These are phyloP conservation scores for Eulithis prunata DNA, from an alignment of 2,888 invertebrate genomes.

Conservation along the genomic window DNA sequence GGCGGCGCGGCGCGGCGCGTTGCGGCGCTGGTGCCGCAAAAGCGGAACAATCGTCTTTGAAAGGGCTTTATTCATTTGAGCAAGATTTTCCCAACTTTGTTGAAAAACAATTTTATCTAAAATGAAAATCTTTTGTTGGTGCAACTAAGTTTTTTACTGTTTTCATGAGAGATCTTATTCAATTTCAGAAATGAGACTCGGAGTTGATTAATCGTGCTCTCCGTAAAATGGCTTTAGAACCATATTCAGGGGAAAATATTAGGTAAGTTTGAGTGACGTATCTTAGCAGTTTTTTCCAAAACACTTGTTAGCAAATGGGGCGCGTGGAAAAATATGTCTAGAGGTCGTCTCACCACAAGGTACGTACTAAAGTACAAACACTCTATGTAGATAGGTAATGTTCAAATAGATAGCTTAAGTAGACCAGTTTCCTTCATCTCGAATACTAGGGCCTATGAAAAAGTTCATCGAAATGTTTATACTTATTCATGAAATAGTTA, in stretches of 20 bases:
- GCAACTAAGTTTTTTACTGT: constrained; percentile 40
- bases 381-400: too few species aligned
- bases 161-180: constrained; percentile 39
- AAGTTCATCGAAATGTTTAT: too few species aligned
- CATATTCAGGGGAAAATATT: constrained; percentile 21
- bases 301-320: constrained; percentile 15
- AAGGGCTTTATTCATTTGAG: constrained; percentile 42
- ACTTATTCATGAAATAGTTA: too few species aligned
- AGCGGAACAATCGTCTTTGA: constrained; percentile 28
- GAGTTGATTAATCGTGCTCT: constrained; percentile 28
- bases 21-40: too few species aligned
- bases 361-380: too few species aligned
- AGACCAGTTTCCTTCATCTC: too few species aligned
- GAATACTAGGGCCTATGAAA: too few species aligned
- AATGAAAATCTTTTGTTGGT: constrained; percentile 43
- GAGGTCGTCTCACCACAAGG: constrained; percentile 5
- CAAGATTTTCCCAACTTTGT: constrained; percentile 37
- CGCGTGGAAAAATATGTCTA: constrained; percentile 8
- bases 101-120: constrained; percentile 44
- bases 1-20: too few species aligned
- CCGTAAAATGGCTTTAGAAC: constrained; percentile 11
- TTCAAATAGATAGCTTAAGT: too few species aligned
- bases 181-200: constrained; percentile 34
- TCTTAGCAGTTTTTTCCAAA: constrained; percentile 6
- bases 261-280: constrained; percentile 19